Evolutionary conservation across 92 coral and sea anemone genomes (phyloP).

Genomic region (Porites evermanni): DNA sequence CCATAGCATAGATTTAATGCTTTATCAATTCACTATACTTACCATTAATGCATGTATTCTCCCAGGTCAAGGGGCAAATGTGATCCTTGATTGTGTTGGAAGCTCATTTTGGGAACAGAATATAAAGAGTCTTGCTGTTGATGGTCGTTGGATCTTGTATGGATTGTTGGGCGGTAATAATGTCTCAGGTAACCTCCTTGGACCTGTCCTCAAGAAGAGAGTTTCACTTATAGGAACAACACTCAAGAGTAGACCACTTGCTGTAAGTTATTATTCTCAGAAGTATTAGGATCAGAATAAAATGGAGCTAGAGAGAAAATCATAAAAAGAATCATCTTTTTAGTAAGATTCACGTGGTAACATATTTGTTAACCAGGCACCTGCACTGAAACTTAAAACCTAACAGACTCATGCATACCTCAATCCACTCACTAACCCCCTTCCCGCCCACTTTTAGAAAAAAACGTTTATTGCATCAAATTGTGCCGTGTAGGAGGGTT

Average conservation of each 20-base stretch:
- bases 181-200: slow-evolving; percentile 75
- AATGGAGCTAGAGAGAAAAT: no score
- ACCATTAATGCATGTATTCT: neutral
- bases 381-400: no score
- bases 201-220: slow-evolving; percentile 68
- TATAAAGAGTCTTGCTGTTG: slow-evolving; percentile 78
- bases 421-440: no score
- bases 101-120: slow-evolving; percentile 94
- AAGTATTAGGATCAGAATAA: no score
- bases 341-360: no score
- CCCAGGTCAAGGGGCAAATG: slow-evolving; percentile 80
- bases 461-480: no score
- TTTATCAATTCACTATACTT: neutral
- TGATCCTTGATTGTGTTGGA: slow-evolving; percentile 93
- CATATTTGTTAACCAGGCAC: no score
- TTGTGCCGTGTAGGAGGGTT: no score
- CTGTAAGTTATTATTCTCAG: slow-evolving; percentile 44
- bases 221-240: slow-evolving; percentile 86
- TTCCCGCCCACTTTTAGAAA: no score
- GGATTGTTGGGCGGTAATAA: slow-evolving; percentile 87
- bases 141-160: slow-evolving; percentile 94
- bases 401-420: no score
- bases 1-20: neutral
- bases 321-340: no score
- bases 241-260: slow-evolving; percentile 80